Conservation (phyloP, 1,140 invertebrate species). For the Globodera rostochiensis region DNA sequence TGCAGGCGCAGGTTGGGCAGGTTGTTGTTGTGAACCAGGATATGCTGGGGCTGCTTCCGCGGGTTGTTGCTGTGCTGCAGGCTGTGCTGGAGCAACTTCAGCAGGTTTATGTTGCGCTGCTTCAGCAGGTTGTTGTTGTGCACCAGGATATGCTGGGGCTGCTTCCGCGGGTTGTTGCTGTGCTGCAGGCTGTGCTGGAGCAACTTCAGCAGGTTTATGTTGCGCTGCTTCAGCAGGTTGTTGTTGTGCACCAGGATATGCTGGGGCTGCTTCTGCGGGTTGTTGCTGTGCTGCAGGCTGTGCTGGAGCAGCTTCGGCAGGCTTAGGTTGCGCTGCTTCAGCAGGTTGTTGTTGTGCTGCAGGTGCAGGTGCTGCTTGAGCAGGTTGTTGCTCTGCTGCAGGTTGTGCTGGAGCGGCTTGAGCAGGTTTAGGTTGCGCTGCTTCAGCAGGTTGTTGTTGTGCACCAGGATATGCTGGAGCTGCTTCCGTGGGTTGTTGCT, state of each 20-base stretch:
- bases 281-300: not conserved
- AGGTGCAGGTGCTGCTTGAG: not conserved
- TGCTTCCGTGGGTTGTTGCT: not conserved
- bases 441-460: not conserved
- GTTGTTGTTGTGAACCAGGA: not conserved
- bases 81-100: not conserved
- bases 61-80: not conserved
- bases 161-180: not conserved
- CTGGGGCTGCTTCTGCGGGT: not conserved
- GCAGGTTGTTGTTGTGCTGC: not conserved
- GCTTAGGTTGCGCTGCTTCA: not conserved
- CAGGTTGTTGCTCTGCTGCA: not conserved
- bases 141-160: constrained; percentile 6
- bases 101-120: not conserved
- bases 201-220: not conserved
- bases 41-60: constrained; percentile 35
- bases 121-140: not conserved
- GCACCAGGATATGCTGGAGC: not conserved
- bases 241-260: not conserved
- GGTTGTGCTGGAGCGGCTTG: not conserved
- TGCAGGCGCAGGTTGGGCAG: constrained; percentile 21
- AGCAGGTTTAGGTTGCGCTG: constrained; percentile 9
- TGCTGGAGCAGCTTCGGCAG: not conserved
- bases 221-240: not conserved
- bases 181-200: not conserved